Percentiles rank a stretch among this genome's conserved stretches.
Evolutionary conservation across 1,140 invertebrate genomes (phyloP).

Genomic region (Aphelenchoides avenae): DNA sequence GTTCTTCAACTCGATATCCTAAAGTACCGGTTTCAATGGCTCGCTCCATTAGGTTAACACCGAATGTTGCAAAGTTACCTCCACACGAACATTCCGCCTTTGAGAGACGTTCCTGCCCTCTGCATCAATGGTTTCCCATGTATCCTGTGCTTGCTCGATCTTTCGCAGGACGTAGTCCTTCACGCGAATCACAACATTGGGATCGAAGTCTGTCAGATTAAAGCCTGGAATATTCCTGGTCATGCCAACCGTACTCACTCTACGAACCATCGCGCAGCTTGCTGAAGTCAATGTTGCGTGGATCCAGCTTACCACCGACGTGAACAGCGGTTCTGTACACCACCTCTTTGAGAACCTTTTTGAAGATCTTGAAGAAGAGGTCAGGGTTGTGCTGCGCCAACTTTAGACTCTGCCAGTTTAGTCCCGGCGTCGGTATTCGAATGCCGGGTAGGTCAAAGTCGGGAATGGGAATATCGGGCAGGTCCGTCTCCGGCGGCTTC

Average conservation of each 20-base stretch:
- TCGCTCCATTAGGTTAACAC: background rate
- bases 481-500: background rate
- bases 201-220: constrained; percentile 42
- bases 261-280: constrained; percentile 34
- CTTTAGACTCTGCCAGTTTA: constrained; percentile 43
- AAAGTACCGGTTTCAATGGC: constrained; percentile 7
- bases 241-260: background rate
- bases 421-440: constrained; percentile 27
- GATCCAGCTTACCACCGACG: constrained; percentile 39
- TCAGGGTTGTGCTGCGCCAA: constrained; percentile 43
- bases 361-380: constrained; percentile 38
- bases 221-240: constrained; percentile 33
- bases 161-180: constrained; percentile 38
- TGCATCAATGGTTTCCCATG: constrained; percentile 25
- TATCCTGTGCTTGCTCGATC: constrained; percentile 14
- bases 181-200: constrained; percentile 25
- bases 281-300: constrained; percentile 44
- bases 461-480: constrained; percentile 13
- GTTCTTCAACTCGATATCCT: constrained; percentile 41
- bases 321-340: constrained; percentile 29
- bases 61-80: constrained; percentile 20
- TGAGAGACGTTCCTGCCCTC: constrained; percentile 34
- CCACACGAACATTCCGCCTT: constrained; percentile 30
- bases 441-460: constrained; percentile 41
- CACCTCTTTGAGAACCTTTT: constrained; percentile 38